Conservation (phyloP, 2,797 vertebrate species). For the Acanthurus tractus region DNA sequence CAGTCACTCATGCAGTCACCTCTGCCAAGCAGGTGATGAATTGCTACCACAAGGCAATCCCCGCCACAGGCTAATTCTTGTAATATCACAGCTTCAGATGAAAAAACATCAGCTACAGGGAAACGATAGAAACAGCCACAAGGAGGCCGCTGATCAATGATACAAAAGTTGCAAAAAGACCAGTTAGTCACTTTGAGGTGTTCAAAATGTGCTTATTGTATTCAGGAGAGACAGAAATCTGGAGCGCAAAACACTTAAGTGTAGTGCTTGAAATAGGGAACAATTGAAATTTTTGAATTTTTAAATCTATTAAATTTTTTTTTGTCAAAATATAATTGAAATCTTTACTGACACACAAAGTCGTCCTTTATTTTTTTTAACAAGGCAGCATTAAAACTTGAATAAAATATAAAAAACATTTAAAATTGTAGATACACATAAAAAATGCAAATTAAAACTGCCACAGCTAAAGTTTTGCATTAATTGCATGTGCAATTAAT, state of each 20-base stretch:
- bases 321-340: neutral
- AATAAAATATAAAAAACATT: neutral
- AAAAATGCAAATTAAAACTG: too few species aligned
- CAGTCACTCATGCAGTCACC: slow-evolving; percentile 63
- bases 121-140: slow-evolving; percentile 61
- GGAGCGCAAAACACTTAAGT: slow-evolving; percentile 24
- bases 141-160: slow-evolving; percentile 38
- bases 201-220: slow-evolving; percentile 12
- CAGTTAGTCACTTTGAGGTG: slow-evolving; percentile 1
- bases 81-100: slow-evolving; percentile 73
- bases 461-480: neutral
- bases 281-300: neutral
- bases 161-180: slow-evolving; percentile 16
- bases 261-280: neutral
- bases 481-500: neutral
- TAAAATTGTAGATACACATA: neutral
- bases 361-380: neutral
- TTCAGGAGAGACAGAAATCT: slow-evolving; percentile 22
- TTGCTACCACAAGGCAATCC: slow-evolving; percentile 73
- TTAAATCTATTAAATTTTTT: too few species aligned
- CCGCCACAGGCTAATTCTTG: slow-evolving; percentile 72
- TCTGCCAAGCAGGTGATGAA: slow-evolving; percentile 83
- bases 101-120: slow-evolving; percentile 79
- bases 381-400: neutral
- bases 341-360: neutral